A percentile compares a stretch with the other conserved stretches of the same genome.
Conservation (phyloP, 2,888 invertebrate genomes). For the Myathropa florea region DNA sequence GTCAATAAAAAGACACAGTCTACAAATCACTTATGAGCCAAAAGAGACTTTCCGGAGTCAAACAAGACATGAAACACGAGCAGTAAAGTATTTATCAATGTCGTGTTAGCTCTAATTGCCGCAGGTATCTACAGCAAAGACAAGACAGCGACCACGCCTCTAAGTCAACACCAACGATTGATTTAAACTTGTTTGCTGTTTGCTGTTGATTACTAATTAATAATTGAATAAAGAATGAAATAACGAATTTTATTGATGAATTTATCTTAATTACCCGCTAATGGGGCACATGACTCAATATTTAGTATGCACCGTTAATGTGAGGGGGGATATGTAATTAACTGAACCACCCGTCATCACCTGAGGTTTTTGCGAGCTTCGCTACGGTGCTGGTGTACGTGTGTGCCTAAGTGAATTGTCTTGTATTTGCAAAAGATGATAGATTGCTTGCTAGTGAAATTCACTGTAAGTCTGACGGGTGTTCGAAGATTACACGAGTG, state of each 20-base stretch:
- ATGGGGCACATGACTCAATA: slow-evolving; percentile 23
- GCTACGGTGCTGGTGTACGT: neutral
- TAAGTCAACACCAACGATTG: slow-evolving; percentile 1
- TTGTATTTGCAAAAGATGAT: neutral
- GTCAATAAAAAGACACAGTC: neutral
- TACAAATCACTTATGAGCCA: neutral
- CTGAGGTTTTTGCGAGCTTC: neutral
- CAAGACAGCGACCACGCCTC: slow-evolving; percentile 25
- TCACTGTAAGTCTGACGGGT: neutral
- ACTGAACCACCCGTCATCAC: slow-evolving; percentile 4
- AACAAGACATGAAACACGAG: slow-evolving; percentile 31
- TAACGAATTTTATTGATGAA: slow-evolving; percentile 16
- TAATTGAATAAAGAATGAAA: slow-evolving; percentile 7
- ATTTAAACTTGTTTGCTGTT: slow-evolving; percentile 25
- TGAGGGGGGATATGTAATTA: neutral
- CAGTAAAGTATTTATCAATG: slow-evolving; percentile 43
- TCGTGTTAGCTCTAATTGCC: slow-evolving; percentile 41
- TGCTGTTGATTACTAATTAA: slow-evolving; percentile 16
- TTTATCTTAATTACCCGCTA: slow-evolving; percentile 38
- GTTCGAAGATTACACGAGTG: too few relatives aligned
- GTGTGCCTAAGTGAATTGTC: neutral
- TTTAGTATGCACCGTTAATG: slow-evolving; percentile 14
- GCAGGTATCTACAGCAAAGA: slow-evolving; percentile 3
- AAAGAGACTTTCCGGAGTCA: slow-evolving; percentile 6
- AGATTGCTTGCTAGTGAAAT: neutral